Conservation (phyloP, 2,888 invertebrate genomes). For the Temnothorax rugatulus region DNA sequence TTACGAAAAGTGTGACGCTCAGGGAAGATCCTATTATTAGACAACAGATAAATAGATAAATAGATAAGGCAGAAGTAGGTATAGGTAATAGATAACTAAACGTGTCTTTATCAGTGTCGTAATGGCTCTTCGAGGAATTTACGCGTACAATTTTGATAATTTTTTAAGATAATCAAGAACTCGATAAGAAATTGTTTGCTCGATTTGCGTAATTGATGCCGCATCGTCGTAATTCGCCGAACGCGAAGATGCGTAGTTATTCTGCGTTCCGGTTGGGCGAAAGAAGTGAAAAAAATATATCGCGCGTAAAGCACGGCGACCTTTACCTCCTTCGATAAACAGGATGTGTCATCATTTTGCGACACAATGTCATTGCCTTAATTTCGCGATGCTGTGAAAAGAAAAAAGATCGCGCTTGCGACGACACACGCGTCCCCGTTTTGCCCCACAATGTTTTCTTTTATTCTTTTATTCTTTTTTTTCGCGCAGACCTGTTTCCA, state of each 20-base stretch:
- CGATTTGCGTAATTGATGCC: slow-evolving; percentile 44
- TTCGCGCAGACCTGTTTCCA: slow-evolving; percentile 28
- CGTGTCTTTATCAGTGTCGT: background rate
- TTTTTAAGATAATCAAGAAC: slow-evolving; percentile 22
- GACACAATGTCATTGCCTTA: slow-evolving; percentile 58
- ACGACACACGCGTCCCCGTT: background rate
- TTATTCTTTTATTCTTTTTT: no score
- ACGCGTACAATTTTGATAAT: background rate
- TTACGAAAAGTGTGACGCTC: background rate
- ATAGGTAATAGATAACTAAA: background rate
- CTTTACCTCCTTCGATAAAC: slow-evolving; percentile 66
- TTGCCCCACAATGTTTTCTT: background rate
- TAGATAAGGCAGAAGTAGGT: background rate
- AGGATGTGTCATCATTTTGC: slow-evolving; percentile 44
- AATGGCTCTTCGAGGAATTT: background rate
- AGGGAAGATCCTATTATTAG: background rate
- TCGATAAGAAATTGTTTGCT: background rate
- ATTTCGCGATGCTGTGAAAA: slow-evolving; percentile 35
- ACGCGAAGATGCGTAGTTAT: slow-evolving; percentile 30
- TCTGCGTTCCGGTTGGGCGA: slow-evolving; percentile 50
- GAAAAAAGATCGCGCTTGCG: background rate
- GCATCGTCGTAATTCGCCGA: background rate
- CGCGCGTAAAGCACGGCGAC: slow-evolving; percentile 40
- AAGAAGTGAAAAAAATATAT: slow-evolving; percentile 59
- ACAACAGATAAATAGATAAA: background rate